These are phyloP conservation scores for Neodiprion lecontei DNA, from an alignment of 1,140 invertebrate species.

Conservation along the genomic window DNA sequence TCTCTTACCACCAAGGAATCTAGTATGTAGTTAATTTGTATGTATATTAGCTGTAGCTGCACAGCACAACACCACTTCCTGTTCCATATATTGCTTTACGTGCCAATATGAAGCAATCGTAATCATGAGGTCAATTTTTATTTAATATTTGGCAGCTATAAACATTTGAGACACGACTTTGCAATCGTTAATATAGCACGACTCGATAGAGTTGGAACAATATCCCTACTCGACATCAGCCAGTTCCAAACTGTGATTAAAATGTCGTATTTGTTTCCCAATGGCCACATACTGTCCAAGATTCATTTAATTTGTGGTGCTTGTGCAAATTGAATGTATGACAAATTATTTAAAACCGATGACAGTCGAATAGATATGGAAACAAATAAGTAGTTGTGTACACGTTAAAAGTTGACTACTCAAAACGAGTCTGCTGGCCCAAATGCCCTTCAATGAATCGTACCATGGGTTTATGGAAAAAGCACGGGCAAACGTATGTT, in stretches of 20 bases:
- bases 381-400: too few relatives aligned
- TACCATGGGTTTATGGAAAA: not conserved
- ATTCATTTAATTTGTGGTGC: not conserved
- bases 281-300: not conserved
- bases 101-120: conserved; percentile 28
- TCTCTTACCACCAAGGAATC: conserved; percentile 59
- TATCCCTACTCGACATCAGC: not conserved
- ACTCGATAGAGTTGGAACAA: conserved; percentile 26
- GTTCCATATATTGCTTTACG: conserved; percentile 37
- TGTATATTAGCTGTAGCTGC: conserved; percentile 45
- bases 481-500: not conserved
- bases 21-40: conserved; percentile 57
- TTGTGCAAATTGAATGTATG: not conserved
- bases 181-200: conserved; percentile 33
- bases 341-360: not conserved
- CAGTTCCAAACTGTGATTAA: too few relatives aligned
- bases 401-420: too few relatives aligned
- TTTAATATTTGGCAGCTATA: conserved; percentile 12
- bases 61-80: conserved; percentile 53
- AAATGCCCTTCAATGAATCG: not conserved
- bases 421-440: not conserved
- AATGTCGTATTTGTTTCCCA: too few relatives aligned
- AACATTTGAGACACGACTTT: conserved; percentile 19
- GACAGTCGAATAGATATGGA: too few relatives aligned
- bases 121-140: too few relatives aligned